Conservation (phyloP, 2,113 vertebrate species). For the Garra rufa region DNA sequence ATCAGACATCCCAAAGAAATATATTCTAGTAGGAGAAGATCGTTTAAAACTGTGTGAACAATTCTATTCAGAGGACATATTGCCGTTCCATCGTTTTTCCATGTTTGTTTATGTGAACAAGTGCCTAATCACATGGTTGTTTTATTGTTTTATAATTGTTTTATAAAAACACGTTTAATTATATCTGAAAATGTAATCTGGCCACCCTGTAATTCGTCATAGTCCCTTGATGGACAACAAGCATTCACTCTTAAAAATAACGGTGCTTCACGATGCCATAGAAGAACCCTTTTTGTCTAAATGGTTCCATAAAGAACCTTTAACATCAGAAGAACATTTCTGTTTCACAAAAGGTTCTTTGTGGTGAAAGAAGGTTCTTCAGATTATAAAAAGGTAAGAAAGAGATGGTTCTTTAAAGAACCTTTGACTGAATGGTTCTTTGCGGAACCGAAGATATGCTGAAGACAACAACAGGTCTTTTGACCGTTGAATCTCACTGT, state of each 20-base stretch:
- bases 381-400: too few relatives aligned
- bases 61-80: too few relatives aligned
- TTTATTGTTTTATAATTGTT: constrained; percentile 34
- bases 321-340: too few relatives aligned
- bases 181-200: constrained; percentile 51
- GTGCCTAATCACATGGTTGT: not conserved
- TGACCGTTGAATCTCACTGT: constrained; percentile 38
- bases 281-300: too few relatives aligned
- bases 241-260: not conserved
- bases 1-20: not conserved
- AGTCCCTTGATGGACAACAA: constrained; percentile 34
- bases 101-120: not conserved
- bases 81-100: not conserved
- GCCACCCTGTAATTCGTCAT: constrained; percentile 49
- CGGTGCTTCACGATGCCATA: too few relatives aligned
- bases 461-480: constrained; percentile 9
- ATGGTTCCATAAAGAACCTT: too few relatives aligned
- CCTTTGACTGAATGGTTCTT: too few relatives aligned
- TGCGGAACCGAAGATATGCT: not conserved
- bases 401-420: too few relatives aligned
- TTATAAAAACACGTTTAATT: too few relatives aligned
- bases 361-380: too few relatives aligned
- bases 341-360: too few relatives aligned
- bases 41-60: not conserved
- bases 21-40: not conserved